A percentile compares a stretch with the other conserved stretches of the same genome.
phyloP scores from a whole-genome alignment of 2,888 invertebrate species.

The Spilarctia lutea region DNA sequence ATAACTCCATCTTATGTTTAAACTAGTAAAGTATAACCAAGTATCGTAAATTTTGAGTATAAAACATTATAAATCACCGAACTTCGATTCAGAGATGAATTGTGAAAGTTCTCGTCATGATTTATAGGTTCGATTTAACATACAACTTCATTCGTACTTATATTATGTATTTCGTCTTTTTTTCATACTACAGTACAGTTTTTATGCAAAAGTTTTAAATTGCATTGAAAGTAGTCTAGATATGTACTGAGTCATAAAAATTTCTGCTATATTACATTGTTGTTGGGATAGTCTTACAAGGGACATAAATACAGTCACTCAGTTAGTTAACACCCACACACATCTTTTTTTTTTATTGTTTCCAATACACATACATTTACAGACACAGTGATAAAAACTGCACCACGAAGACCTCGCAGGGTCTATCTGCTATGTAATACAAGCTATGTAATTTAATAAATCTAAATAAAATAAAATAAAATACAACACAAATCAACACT shows the following conservation, averaged over 20 bases:
- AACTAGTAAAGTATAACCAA: constrained; percentile 1
- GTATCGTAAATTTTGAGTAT: constrained; percentile 3
- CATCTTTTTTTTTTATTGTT: too few species aligned
- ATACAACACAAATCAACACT: too few species aligned
- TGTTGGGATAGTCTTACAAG: not conserved
- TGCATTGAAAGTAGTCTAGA: not conserved
- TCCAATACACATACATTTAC: too few species aligned
- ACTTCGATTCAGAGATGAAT: constrained; percentile 41
- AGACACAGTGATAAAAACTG: too few species aligned
- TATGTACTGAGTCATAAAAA: too few species aligned
- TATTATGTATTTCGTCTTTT: not conserved
- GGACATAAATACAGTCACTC: too few species aligned
- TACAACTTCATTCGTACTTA: not conserved
- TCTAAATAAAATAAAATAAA: too few species aligned
- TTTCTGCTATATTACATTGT: not conserved
- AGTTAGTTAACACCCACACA: too few species aligned
- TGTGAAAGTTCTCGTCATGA: constrained; percentile 38
- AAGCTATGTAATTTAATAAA: too few species aligned
- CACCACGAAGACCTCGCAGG: too few species aligned
- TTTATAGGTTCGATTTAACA: constrained; percentile 25
- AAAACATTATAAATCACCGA: constrained; percentile 45
- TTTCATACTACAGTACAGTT: not conserved
- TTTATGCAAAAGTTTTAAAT: not conserved
- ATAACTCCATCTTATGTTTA: not conserved
- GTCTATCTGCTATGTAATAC: too few species aligned